Evolutionary conservation across 2,113 vertebrate species (phyloP).

Genomic region (human (Homo sapiens)): GRCh38 chr3:11948001-11948500

Average conservation of each 20-base stretch:
- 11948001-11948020: background rate
- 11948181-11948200: background rate
- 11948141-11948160: background rate
- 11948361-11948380: slow-evolving; percentile 48
- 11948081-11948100: background rate
- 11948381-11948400: slow-evolving; percentile 43
- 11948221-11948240: background rate
- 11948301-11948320: slow-evolving; percentile 32
- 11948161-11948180: background rate
- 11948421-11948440: slow-evolving; percentile 30
- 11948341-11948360: slow-evolving; percentile 68
- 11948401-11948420: slow-evolving; percentile 44
- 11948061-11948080: background rate
- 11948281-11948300: slow-evolving; percentile 16
- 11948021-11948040: background rate
- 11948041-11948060: background rate
- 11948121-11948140: background rate
- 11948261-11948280: background rate
- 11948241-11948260: background rate
- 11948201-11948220: background rate
- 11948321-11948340: slow-evolving; percentile 46
- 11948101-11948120: background rate
- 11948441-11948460: slow-evolving; percentile 10
- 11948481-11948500: background rate
- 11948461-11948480: background rate